Evolutionary conservation across 1,140 invertebrate genomes (phyloP), one percentile per base, ranked within the genome.

Genomic region (Tyrophagus putrescentiae): DNA sequence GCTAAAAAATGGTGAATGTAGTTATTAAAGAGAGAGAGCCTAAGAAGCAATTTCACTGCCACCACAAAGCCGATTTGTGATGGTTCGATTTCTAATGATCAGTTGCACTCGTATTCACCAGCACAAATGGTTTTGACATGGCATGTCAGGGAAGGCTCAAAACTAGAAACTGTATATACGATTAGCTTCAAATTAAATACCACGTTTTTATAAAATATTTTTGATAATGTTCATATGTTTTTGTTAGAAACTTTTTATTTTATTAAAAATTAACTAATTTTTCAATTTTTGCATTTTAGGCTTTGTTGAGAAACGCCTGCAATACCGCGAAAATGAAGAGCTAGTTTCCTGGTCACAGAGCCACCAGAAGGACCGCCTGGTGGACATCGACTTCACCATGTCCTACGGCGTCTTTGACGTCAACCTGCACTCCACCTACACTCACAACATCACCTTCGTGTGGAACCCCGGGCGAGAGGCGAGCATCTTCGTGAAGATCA

Each of bases 391-490:
- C 72, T 79, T 94, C 3, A 89, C 91, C 0, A 74, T 95, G 2
- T 93, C 89, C 5, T 94, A 94, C 70, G 92, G 91, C 1, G 76
- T 94, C 61, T 81, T 82, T 44, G 83, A 92, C 67, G 80, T 92
- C 7, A 72, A 77, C 29, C 82, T 92, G 70, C 83, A 85, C 42
- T 73, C 77, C 4, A 76, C 72, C 54, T 72, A 76, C 13, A 74
- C 88, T 28, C 95, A 95, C 73, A 78, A 80, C 9, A 78, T 87
- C 11, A 84, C 90, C 67, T 88, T 95, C 65, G 81, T 83, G 64
- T 96, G 91, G 91, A 89, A 95, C 75, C 88, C 91, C 0, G 84
- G 86, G 1, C 94, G 94, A 68, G 90, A 94, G 76, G 87, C 90
- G 64, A 89, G 89, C 23, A 83, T 89, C 57, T 91, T 89, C 67